phyloP scores from a whole-genome alignment of 1,140 invertebrate species.

The Apis dorsata region DNA sequence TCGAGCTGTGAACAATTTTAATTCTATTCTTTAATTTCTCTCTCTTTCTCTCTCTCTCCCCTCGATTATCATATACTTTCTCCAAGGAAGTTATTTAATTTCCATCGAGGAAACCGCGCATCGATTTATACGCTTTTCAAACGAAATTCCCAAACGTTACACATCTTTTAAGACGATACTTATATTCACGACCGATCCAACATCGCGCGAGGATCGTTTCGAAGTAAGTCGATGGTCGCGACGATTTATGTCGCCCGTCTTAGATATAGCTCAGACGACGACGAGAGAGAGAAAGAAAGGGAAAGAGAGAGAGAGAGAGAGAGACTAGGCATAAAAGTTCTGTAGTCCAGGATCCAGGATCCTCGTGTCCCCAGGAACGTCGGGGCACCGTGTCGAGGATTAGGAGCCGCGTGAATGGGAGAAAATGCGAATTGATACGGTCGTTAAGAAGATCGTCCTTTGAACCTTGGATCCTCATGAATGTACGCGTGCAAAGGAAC shows the following conservation, averaged over 20 bases:
- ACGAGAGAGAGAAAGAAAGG: too few species aligned
- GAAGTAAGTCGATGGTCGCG: conserved; percentile 47
- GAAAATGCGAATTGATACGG: conserved; percentile 73
- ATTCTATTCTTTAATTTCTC: too few species aligned
- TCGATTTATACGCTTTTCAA: too few species aligned
- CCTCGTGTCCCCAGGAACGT: conserved; percentile 32
- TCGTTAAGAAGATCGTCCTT: conserved; percentile 69
- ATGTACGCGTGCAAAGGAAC: conserved; percentile 43
- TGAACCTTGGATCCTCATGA: conserved; percentile 47
- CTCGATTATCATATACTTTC: too few species aligned
- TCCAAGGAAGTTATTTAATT: too few species aligned
- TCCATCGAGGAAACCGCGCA: too few species aligned
- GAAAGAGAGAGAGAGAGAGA: too few species aligned
- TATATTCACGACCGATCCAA: not conserved
- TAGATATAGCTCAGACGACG: conserved; percentile 40
- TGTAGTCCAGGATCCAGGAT: conserved; percentile 35
- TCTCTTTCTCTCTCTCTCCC: too few species aligned
- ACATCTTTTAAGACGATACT: not conserved
- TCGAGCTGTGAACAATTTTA: too few species aligned
- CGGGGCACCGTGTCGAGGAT: conserved; percentile 54
- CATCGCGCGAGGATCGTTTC: conserved; percentile 14
- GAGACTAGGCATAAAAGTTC: conserved; percentile 62
- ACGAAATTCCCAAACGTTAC: too few species aligned
- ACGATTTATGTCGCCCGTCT: conserved; percentile 58
- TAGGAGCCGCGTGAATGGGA: conserved; percentile 68